Evolutionary conservation across 2,113 vertebrate genomes (phyloP).

Genomic region (Tor tambroides): DNA sequence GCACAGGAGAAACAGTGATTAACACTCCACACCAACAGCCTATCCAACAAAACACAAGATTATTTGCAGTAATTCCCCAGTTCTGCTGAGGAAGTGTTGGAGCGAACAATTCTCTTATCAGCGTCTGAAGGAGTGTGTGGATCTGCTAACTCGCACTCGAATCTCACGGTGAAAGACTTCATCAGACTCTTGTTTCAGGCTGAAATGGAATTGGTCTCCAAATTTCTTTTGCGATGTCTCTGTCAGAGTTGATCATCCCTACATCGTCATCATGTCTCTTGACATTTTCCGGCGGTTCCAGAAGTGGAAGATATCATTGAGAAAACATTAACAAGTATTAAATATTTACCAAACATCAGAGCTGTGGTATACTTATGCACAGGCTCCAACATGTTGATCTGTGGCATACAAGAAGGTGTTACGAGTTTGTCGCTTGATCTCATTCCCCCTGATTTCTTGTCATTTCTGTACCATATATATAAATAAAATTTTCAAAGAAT

Average conservation of each 20-base stretch:
- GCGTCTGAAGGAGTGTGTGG: conserved; percentile 8
- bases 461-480: no score
- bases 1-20: conserved; percentile 19
- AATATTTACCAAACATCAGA: no score
- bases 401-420: background rate
- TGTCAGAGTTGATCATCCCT: background rate
- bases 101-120: conserved; percentile 26
- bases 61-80: conserved; percentile 27
- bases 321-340: background rate
- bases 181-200: conserved; percentile 1
- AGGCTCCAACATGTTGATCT: no score
- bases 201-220: background rate
- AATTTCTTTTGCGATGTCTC: background rate
- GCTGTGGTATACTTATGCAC: no score
- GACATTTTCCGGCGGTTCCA: background rate
- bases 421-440: no score
- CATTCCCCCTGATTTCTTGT: no score
- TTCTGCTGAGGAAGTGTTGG: background rate
- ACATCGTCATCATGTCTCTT: background rate
- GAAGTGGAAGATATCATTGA: background rate
- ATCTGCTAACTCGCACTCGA: background rate
- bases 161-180: background rate
- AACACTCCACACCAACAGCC: conserved; percentile 18
- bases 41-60: conserved; percentile 20
- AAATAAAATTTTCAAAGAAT: no score